These are phyloP conservation scores for Lomographa bimaculata DNA, from an alignment of 2,888 invertebrate species.

Conservation along the genomic window DNA sequence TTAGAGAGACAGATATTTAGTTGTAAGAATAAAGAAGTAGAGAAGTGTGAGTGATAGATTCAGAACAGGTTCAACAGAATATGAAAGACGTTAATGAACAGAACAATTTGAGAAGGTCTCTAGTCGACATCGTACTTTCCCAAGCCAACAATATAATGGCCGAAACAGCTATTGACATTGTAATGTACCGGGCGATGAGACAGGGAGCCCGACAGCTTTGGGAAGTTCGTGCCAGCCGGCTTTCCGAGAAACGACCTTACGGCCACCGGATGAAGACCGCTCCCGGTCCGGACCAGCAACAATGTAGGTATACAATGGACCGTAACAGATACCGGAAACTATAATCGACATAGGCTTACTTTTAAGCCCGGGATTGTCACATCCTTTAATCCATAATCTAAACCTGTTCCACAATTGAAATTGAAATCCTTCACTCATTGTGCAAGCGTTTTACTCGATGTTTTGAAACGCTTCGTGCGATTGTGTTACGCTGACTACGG, in stretches of 20 bases:
- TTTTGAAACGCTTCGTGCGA: constrained; percentile 47
- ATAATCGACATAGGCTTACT: constrained; percentile 65
- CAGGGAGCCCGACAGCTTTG: constrained; percentile 42
- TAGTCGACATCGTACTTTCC: constrained; percentile 44
- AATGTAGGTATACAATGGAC: constrained; percentile 61
- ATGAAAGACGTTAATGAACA: constrained; percentile 2
- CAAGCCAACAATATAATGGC: constrained; percentile 50
- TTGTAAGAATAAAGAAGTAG: constrained; percentile 7
- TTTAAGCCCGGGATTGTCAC: constrained; percentile 50
- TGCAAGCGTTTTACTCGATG: constrained; percentile 44
- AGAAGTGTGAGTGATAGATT: neutral
- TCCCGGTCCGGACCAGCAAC: constrained; percentile 46
- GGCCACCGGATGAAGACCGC: constrained; percentile 49
- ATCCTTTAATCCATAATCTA: constrained; percentile 44
- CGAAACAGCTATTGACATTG: constrained; percentile 66
- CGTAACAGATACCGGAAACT: constrained; percentile 72
- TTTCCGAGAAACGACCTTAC: constrained; percentile 64
- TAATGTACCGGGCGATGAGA: constrained; percentile 56
- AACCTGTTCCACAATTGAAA: constrained; percentile 44
- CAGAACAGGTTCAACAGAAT: constrained; percentile 1
- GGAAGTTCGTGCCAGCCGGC: constrained; percentile 50
- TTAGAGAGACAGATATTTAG: neutral
- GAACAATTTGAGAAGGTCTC: constrained; percentile 34
- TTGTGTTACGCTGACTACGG: constrained; percentile 42
- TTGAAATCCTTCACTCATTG: constrained; percentile 41